Percentiles rank a stretch among this genome's conserved stretches.
Conservation (phyloP, 2,797 vertebrate genomes). For the Amazonetta brasiliensis region DNA sequence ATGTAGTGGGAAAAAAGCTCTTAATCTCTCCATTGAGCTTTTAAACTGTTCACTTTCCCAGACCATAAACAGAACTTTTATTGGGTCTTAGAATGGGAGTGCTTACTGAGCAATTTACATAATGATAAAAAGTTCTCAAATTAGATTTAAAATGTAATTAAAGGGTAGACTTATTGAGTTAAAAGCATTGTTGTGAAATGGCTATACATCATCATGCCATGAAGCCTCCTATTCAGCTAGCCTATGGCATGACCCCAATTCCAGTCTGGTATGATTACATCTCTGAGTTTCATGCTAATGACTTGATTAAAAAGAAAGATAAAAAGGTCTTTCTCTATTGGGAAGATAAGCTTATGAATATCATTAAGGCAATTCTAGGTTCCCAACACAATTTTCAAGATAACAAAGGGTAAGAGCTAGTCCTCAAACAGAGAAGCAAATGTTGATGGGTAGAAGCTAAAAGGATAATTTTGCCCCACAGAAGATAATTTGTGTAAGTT, state of each 20-base stretch:
- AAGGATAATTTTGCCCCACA: conserved; percentile 20
- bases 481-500: conserved; percentile 14
- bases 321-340: conserved; percentile 71
- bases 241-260: conserved; percentile 78
- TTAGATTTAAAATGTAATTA: conserved; percentile 79
- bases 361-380: conserved; percentile 62
- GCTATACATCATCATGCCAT: conserved; percentile 75
- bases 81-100: conserved; percentile 76
- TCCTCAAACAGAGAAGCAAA: conserved; percentile 21
- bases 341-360: conserved; percentile 77
- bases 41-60: conserved; percentile 47
- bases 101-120: conserved; percentile 85
- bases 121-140: conserved; percentile 76
- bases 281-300: conserved; percentile 78
- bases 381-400: conserved; percentile 63
- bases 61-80: conserved; percentile 51
- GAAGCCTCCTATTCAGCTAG: conserved; percentile 69
- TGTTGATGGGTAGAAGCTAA: conserved; percentile 38
- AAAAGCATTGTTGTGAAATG: conserved; percentile 61
- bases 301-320: conserved; percentile 75
- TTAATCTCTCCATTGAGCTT: not conserved
- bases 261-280: conserved; percentile 76
- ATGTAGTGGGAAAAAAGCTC: not conserved
- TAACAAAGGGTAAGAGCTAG: conserved; percentile 51
- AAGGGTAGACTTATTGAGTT: conserved; percentile 68